Conservation (phyloP, 2,113 vertebrate species). For the Erythrocercus mccallii region DNA sequence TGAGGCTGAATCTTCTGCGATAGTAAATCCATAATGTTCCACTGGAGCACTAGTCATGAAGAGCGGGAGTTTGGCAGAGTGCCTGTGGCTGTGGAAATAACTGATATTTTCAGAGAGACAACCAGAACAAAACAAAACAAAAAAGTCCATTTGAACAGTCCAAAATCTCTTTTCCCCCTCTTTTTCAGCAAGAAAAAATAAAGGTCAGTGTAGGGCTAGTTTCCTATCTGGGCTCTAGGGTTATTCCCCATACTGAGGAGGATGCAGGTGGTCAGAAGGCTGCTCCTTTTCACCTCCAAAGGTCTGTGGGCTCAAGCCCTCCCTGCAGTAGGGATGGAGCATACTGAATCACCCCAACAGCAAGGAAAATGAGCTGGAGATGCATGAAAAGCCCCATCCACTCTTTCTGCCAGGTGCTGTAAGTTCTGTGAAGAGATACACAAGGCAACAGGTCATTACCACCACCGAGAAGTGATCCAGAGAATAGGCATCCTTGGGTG, state of each 20-base stretch:
- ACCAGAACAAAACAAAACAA: neutral
- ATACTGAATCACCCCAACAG: fast-evolving
- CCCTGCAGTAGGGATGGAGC: neutral
- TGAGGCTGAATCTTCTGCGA: neutral
- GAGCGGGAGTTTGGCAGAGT: neutral
- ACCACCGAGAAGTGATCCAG: neutral
- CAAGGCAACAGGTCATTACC: neutral
- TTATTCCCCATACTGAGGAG: neutral
- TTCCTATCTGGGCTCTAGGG: neutral
- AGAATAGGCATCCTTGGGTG: neutral
- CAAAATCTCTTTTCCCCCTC: neutral
- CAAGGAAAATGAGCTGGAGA: fast-evolving
- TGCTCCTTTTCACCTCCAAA: neutral
- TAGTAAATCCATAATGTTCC: slow-evolving; percentile 3
- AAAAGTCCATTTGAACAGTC: neutral
- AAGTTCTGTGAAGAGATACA: neutral
- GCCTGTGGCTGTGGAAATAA: neutral
- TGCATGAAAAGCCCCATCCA: neutral
- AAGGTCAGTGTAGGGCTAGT: neutral
- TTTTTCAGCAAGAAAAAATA: neutral
- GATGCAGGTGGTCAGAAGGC: neutral
- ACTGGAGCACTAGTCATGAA: neutral
- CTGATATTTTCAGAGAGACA: slow-evolving; percentile 4
- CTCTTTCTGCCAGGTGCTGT: neutral
- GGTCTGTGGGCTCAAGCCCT: neutral